Evolutionary conservation across 2,797 vertebrate genomes (phyloP).

Genomic region (Enteromius argenteus): DNA sequence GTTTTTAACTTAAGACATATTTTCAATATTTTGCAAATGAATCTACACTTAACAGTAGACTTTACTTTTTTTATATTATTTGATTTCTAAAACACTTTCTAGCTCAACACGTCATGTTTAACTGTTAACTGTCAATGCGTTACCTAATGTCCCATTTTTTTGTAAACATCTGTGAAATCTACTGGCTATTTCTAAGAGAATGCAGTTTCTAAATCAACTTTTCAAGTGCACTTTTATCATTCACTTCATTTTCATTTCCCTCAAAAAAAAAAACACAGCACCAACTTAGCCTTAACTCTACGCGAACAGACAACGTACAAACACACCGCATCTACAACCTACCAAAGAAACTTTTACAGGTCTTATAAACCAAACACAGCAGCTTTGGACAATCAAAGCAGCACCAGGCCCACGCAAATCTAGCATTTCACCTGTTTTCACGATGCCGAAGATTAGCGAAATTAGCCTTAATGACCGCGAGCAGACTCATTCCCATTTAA

Average conservation of each 20-base stretch:
- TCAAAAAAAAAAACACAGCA: neutral
- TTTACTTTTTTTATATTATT: neutral
- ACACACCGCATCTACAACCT: neutral
- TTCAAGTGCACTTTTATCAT: neutral
- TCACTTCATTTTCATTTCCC: neutral
- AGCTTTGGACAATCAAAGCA: slow-evolving; percentile 53
- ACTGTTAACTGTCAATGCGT: too few species aligned
- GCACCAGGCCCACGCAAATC: slow-evolving; percentile 62
- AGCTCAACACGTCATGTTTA: neutral
- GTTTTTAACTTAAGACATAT: neutral
- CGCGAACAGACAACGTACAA: neutral
- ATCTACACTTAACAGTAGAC: neutral
- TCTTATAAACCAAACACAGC: neutral
- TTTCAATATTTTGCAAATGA: neutral
- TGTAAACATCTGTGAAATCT: neutral
- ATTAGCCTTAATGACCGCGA: slow-evolving; percentile 75
- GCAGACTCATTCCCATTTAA: slow-evolving; percentile 75
- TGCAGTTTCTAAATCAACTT: neutral
- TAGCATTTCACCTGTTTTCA: slow-evolving; percentile 76
- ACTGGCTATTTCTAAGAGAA: neutral
- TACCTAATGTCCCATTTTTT: neutral
- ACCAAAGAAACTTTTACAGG: neutral
- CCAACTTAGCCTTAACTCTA: neutral
- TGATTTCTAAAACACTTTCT: neutral
- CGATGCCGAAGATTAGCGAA: slow-evolving; percentile 64